phyloP scores from a whole-genome alignment of 2,797 vertebrate species.

The Gallinago solitaria region DNA sequence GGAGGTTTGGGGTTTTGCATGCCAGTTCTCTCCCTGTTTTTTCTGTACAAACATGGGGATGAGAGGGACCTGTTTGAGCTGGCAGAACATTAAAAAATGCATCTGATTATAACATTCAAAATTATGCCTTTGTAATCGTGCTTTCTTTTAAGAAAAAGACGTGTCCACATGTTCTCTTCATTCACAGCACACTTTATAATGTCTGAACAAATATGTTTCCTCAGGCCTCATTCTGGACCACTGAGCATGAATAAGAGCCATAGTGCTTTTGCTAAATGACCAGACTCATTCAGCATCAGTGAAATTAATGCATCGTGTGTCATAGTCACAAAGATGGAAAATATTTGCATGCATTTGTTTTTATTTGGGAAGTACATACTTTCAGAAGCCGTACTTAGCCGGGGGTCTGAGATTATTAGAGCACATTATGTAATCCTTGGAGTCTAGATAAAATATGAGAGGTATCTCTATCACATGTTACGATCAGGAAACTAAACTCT shows the following conservation, averaged over 20 bases:
- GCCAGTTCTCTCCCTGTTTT: background rate
- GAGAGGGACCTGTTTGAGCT: background rate
- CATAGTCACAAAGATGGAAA: background rate
- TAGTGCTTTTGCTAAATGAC: background rate
- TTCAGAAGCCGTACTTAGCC: background rate
- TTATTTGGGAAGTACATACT: background rate
- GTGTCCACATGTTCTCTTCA: background rate
- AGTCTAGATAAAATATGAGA: background rate
- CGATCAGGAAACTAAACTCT: background rate
- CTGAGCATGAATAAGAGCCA: background rate
- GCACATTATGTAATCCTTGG: background rate
- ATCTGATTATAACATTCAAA: background rate
- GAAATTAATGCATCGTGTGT: background rate
- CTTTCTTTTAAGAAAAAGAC: background rate
- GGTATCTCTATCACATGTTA: background rate
- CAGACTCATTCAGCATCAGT: background rate
- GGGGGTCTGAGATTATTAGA: background rate
- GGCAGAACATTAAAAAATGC: background rate
- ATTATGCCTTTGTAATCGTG: background rate
- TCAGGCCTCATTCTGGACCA: background rate
- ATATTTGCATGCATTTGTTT: background rate
- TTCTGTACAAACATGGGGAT: background rate
- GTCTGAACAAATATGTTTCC: background rate
- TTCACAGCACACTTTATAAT: background rate
- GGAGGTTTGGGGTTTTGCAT: background rate